Evolutionary conservation across 2,113 vertebrate species (phyloP).

Genomic region (Microcebus griseorufus): DNA sequence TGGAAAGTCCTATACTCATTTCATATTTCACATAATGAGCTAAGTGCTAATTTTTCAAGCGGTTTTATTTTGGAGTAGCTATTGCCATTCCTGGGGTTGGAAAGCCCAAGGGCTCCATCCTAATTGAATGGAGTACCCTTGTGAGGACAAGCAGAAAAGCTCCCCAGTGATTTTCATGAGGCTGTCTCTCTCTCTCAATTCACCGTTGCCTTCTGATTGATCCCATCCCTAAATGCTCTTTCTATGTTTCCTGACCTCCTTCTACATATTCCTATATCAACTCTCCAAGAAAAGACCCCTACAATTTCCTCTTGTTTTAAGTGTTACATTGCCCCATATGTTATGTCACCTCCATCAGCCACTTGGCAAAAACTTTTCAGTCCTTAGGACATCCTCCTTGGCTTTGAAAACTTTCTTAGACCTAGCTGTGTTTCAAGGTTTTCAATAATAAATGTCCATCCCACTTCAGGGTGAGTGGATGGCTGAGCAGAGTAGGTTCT

Average conservation of each 20-base stretch:
- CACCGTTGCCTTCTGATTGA: neutral
- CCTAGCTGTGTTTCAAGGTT: neutral
- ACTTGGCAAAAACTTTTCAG: constrained; percentile 1
- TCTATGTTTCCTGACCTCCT: constrained; percentile 3
- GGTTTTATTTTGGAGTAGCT: neutral
- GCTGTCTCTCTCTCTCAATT: neutral
- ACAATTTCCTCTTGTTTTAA: neutral
- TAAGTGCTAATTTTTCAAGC: neutral
- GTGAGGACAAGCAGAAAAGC: neutral
- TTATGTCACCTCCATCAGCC: neutral
- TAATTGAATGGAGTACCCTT: neutral
- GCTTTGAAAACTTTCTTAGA: constrained; percentile 8
- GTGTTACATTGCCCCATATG: neutral
- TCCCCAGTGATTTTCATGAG: neutral
- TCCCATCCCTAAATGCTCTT: neutral
- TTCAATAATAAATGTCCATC: neutral
- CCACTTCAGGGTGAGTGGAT: neutral
- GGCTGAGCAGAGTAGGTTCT: neutral
- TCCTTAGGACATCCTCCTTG: neutral
- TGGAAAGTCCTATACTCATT: neutral
- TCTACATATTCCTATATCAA: neutral
- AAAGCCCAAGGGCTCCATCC: neutral
- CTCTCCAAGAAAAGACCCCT: neutral
- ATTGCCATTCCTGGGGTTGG: neutral
- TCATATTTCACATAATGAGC: neutral